These are phyloP conservation scores for Agriopis aurantiaria DNA, from an alignment of 2,888 invertebrate genomes.

Conservation along the genomic window DNA sequence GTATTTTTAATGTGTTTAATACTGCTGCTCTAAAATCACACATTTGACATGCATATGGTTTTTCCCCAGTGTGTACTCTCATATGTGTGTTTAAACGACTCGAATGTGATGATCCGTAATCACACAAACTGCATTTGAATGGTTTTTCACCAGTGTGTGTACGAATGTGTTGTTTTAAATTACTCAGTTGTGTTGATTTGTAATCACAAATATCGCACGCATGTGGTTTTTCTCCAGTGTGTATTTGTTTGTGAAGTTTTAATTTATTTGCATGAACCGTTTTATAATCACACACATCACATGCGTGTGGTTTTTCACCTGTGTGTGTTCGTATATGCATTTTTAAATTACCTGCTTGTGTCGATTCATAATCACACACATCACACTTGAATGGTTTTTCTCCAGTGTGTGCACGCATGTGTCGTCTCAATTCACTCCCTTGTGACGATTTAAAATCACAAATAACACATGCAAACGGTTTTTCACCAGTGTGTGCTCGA, in stretches of 20 bases:
- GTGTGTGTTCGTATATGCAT: neutral
- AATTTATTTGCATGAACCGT: neutral
- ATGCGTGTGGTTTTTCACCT: neutral
- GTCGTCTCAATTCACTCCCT: neutral
- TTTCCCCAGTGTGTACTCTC: neutral
- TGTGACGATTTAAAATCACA: neutral
- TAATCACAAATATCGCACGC: neutral
- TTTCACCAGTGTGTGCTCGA: neutral
- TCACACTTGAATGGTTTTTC: neutral
- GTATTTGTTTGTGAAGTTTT: neutral
- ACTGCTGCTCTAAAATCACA: constrained; percentile 3
- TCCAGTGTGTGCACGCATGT: neutral
- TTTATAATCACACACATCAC: constrained; percentile 5
- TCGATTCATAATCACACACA: neutral
- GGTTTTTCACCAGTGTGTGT: constrained; percentile 1
- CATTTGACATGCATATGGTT: neutral
- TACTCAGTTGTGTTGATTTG: neutral
- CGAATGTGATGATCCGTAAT: neutral
- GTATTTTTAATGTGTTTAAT: neutral
- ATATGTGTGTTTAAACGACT: neutral
- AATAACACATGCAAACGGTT: neutral
- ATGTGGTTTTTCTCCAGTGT: neutral
- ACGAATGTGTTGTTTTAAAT: constrained; percentile 7
- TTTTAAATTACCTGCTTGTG: neutral
- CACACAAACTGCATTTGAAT: neutral